These are phyloP conservation scores for Sisor rabdophorus DNA, from an alignment of 2,113 vertebrate genomes.

Conservation along the genomic window DNA sequence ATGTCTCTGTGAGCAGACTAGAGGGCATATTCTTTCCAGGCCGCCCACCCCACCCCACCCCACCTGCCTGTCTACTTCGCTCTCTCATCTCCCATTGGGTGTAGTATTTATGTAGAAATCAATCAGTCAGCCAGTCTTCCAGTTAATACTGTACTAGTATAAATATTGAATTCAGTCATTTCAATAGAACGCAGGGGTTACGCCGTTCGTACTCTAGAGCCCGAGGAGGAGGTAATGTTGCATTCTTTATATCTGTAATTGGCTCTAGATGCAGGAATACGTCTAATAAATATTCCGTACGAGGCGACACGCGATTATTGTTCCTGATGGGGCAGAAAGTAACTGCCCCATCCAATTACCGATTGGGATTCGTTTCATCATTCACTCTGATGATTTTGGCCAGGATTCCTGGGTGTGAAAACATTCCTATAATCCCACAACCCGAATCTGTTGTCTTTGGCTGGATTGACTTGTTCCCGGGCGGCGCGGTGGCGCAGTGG, in stretches of 20 bases:
- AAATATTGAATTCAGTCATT: slow-evolving; percentile 25
- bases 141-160: slow-evolving; percentile 29
- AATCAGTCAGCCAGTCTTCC: slow-evolving; percentile 18
- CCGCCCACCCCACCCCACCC: slow-evolving; percentile 7
- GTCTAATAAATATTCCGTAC: not conserved
- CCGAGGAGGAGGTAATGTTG: not conserved
- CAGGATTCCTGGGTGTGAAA: too few species aligned
- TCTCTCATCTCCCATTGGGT: not conserved
- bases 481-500: too few species aligned
- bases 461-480: too few species aligned
- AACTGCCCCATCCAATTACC: not conserved
- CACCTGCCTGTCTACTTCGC: not conserved
- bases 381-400: not conserved
- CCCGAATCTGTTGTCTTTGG: too few species aligned
- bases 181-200: slow-evolving; percentile 10
- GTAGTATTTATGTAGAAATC: slow-evolving; percentile 27
- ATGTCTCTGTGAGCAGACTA: slow-evolving; percentile 30
- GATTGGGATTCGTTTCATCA: not conserved
- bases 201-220: not conserved
- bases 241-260: not conserved
- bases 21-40: slow-evolving; percentile 18
- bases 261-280: not conserved
- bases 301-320: not conserved
- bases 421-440: too few species aligned
- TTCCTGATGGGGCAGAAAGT: not conserved